These are phyloP conservation scores for Cerastis leucographa DNA, from an alignment of 2,888 invertebrate genomes.

Conservation along the genomic window DNA sequence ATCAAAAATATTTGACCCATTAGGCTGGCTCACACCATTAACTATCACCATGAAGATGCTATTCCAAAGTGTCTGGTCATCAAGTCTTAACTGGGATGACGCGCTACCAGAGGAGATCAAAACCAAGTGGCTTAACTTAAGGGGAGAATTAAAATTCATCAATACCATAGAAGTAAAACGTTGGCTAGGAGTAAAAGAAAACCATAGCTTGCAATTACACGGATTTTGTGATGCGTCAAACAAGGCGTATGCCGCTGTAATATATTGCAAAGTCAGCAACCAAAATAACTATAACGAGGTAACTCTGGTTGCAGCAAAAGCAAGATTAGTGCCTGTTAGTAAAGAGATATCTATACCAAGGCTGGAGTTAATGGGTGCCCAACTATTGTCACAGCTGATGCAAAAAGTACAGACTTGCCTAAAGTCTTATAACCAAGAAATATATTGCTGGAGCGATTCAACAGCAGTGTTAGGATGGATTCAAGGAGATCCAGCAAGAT, in stretches of 20 bases:
- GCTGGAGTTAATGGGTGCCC: slow-evolving; percentile 8
- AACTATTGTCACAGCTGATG: slow-evolving; percentile 2
- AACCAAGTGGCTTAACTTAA: too few relatives aligned
- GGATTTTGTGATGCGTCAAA: slow-evolving; percentile 7
- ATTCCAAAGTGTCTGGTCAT: too few relatives aligned
- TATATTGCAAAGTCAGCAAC: slow-evolving; percentile 1
- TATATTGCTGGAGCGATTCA: slow-evolving; percentile 8
- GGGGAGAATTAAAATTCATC: too few relatives aligned
- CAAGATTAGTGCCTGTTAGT: slow-evolving; percentile 4
- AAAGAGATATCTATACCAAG: slow-evolving; percentile 2
- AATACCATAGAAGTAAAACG: too few relatives aligned
- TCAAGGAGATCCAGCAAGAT: slow-evolving; percentile 7
- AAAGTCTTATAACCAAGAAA: neutral
- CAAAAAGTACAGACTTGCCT: slow-evolving; percentile 1
- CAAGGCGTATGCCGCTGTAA: slow-evolving; percentile 6
- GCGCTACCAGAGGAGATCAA: too few relatives aligned
- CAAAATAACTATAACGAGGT: neutral
- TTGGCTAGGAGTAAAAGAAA: too few relatives aligned
- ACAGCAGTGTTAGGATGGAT: slow-evolving; percentile 7
- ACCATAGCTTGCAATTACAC: too few relatives aligned
- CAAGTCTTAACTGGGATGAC: too few relatives aligned
- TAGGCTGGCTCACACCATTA: too few relatives aligned
- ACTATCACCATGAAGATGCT: neutral
- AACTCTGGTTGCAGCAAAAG: slow-evolving; percentile 4
- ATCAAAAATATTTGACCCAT: too few relatives aligned